phyloP scores from a whole-genome alignment of 2,113 vertebrate genomes.

The Prunella himalayana region DNA sequence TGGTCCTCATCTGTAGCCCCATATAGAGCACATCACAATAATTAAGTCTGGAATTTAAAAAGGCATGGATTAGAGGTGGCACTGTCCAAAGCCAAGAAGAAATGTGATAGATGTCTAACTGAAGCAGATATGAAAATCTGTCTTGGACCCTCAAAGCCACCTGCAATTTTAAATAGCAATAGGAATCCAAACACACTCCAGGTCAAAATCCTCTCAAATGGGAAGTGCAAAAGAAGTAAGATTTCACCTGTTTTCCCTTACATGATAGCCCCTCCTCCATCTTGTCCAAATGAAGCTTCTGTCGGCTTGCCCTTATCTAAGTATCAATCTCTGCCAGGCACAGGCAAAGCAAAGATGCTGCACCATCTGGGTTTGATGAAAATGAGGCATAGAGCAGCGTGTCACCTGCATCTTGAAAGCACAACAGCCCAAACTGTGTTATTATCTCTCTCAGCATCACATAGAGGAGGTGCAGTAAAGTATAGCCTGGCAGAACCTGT shows the following conservation, averaged over 20 bases:
- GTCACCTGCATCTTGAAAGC: slow-evolving; percentile 55
- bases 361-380: slow-evolving; percentile 64
- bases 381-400: slow-evolving; percentile 55
- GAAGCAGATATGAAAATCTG: slow-evolving; percentile 4
- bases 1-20: slow-evolving; percentile 52
- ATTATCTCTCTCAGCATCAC: slow-evolving; percentile 47
- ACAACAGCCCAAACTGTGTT: slow-evolving; percentile 54
- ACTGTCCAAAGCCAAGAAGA: slow-evolving; percentile 18
- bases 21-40: slow-evolving; percentile 53
- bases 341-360: slow-evolving; percentile 54
- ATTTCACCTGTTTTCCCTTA: background rate
- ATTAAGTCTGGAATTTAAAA: slow-evolving; percentile 56
- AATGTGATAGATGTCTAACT: slow-evolving; percentile 8
- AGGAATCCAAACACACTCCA: background rate
- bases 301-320: slow-evolving; percentile 46
- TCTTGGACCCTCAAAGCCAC: background rate
- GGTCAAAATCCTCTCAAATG: background rate
- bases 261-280: slow-evolving; percentile 15
- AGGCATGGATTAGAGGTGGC: background rate
- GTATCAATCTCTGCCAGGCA: slow-evolving; percentile 61
- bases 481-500: slow-evolving; percentile 40
- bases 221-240: background rate
- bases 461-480: slow-evolving; percentile 24
- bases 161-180: background rate
- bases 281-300: slow-evolving; percentile 61